Evolutionary conservation across 2,113 vertebrate species (phyloP).

Genomic region (Vicugna pacos): DNA sequence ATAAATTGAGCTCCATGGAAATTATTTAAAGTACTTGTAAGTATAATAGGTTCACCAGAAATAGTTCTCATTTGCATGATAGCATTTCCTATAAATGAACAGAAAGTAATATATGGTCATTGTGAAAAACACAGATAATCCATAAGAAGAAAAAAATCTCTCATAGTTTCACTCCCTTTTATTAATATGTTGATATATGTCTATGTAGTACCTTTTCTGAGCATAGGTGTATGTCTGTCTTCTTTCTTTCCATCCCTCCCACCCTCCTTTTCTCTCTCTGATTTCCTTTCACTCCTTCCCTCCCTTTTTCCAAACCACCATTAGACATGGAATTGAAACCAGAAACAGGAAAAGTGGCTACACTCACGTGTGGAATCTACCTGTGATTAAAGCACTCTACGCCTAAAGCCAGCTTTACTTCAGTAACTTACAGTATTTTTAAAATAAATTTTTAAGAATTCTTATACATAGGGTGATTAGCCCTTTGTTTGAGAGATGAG

Average conservation of each 20-base stretch:
- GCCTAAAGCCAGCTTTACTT: not conserved
- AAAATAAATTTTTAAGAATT: constrained; percentile 40
- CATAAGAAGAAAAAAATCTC: constrained; percentile 16
- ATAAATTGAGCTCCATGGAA: constrained; percentile 72
- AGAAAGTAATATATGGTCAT: constrained; percentile 64
- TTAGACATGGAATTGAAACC: not conserved
- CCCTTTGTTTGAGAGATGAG: constrained; percentile 1
- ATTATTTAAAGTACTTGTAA: constrained; percentile 80
- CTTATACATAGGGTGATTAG: not conserved
- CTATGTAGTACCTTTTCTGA: not conserved
- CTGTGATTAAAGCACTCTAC: not conserved
- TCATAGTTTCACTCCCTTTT: not conserved
- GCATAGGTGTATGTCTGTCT: not conserved
- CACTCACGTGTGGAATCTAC: not conserved
- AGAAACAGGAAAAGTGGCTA: not conserved
- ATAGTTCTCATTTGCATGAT: constrained; percentile 81
- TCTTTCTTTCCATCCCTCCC: not conserved
- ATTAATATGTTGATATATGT: constrained; percentile 29
- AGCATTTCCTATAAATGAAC: constrained; percentile 66
- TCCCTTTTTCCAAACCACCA: not conserved
- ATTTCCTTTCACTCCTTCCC: not conserved
- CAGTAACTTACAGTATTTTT: not conserved
- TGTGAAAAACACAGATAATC: constrained; percentile 53
- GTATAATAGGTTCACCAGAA: constrained; percentile 72
- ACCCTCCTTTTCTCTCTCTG: not conserved